Percentiles rank a stretch among this genome's conserved stretches.
These are phyloP conservation scores for Sesamia nonagrioides DNA, from an alignment of 1,140 invertebrate genomes.

Conservation along the genomic window DNA sequence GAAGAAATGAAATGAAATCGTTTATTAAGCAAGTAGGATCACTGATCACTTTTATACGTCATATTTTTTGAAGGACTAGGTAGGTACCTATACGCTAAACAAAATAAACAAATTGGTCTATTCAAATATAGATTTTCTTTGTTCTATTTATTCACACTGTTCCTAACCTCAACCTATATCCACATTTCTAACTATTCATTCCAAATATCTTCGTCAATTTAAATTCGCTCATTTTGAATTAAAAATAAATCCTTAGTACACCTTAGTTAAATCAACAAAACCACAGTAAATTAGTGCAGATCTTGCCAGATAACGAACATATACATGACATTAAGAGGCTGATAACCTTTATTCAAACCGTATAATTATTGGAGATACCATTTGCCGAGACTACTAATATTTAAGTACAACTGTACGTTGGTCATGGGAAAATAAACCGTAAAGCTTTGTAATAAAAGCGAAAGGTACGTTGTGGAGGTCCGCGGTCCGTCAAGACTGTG, in stretches of 20 bases:
- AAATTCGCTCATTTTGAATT: not conserved
- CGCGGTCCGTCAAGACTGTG: slow-evolving; percentile 65
- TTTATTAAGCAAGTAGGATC: too few relatives aligned
- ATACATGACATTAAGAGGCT: slow-evolving; percentile 79
- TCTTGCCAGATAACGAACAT: slow-evolving; percentile 72
- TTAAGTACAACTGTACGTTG: slow-evolving; percentile 47
- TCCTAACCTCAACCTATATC: not conserved
- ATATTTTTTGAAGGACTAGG: too few relatives aligned
- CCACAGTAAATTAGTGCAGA: slow-evolving; percentile 71
- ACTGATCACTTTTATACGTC: too few relatives aligned
- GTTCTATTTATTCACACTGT: too few relatives aligned
- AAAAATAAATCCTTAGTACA: not conserved
- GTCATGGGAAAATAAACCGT: slow-evolving; percentile 58
- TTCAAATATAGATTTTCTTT: too few relatives aligned
- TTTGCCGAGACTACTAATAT: slow-evolving; percentile 74
- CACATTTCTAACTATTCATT: not conserved
- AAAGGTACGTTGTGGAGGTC: slow-evolving; percentile 42
- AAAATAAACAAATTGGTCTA: too few relatives aligned
- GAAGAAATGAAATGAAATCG: not conserved
- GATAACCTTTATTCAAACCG: slow-evolving; percentile 82
- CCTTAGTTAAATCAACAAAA: slow-evolving; percentile 53
- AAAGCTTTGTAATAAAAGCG: slow-evolving; percentile 53
- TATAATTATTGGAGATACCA: slow-evolving; percentile 84
- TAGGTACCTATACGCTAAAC: too few relatives aligned
- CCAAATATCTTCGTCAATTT: not conserved